Evolutionary conservation across 2,113 vertebrate species (phyloP).

Genomic region (Pseudolaguvia tuberculata): DNA sequence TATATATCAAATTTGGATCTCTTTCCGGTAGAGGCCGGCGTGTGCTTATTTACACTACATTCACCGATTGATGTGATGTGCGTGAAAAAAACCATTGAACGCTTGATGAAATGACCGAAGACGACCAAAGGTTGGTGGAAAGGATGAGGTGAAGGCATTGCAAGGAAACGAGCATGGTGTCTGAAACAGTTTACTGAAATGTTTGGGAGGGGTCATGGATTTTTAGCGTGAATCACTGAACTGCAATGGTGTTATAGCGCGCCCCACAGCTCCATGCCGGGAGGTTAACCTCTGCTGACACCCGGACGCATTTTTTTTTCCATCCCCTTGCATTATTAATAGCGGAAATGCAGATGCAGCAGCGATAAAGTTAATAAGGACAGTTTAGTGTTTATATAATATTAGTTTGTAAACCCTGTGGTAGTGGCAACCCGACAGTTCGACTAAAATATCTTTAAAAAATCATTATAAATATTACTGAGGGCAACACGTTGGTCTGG

Average conservation of each 20-base stretch:
- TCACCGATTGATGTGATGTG: not conserved
- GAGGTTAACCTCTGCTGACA: conserved; percentile 39
- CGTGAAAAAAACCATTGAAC: conserved; percentile 14
- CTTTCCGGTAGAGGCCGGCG: not conserved
- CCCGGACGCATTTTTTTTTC: not conserved
- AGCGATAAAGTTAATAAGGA: not conserved
- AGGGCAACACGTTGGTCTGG: too few relatives aligned
- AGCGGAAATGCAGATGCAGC: conserved; percentile 4
- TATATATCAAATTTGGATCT: conserved; percentile 38
- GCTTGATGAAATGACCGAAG: conserved; percentile 10
- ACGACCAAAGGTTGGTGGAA: not conserved
- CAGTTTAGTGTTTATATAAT: not conserved
- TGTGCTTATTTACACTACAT: conserved; percentile 20
- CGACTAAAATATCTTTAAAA: too few relatives aligned
- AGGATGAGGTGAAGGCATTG: not conserved
- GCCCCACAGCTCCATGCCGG: not conserved
- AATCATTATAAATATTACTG: too few relatives aligned
- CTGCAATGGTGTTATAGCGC: conserved; percentile 22
- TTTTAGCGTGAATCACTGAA: conserved; percentile 30
- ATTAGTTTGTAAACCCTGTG: not conserved
- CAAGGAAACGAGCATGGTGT: conserved; percentile 4
- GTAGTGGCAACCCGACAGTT: not conserved
- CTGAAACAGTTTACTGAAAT: conserved; percentile 41
- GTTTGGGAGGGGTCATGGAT: conserved; percentile 28
- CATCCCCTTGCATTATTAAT: conserved; percentile 17